Conservation (phyloP, 64 coral and sea anemone species). For the Catalaphyllia jardinei region DNA sequence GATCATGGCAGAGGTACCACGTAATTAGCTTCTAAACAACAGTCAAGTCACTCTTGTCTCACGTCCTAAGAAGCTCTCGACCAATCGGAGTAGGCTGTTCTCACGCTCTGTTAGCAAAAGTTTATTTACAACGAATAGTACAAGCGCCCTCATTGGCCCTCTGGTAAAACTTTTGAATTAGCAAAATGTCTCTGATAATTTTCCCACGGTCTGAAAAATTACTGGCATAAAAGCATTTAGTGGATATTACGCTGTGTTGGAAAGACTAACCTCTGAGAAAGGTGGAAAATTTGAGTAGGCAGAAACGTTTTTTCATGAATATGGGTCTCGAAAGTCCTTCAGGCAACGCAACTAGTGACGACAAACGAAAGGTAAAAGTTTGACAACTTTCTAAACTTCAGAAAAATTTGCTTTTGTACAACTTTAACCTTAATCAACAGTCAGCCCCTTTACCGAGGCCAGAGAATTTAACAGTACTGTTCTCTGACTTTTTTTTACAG, state of each 20-base stretch:
- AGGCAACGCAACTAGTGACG: neutral
- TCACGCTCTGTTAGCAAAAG: conserved; percentile 60
- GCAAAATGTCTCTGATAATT: conserved; percentile 52
- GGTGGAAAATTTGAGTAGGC: neutral
- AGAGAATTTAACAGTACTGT: neutral
- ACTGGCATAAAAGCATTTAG: conserved; percentile 57
- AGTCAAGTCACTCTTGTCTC: neutral
- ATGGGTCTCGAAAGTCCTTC: conserved; percentile 39
- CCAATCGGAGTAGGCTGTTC: conserved; percentile 56
- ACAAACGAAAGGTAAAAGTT: conserved; percentile 17
- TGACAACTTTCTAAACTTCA: neutral
- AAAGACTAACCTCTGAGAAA: neutral
- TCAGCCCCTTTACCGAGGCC: neutral
- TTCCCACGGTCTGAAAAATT: conserved; percentile 71
- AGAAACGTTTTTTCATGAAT: neutral
- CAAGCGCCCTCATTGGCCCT: conserved; percentile 53
- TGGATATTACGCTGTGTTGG: neutral
- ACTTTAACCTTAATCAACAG: neutral
- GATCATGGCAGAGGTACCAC: conserved; percentile 16
- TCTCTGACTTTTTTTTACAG: conserved; percentile 3
- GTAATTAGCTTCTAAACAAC: conserved; percentile 49
- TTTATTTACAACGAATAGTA: conserved; percentile 44
- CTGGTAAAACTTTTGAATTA: conserved; percentile 38
- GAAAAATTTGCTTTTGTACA: neutral
- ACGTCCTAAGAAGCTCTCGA: neutral